Base-by-base conservation (phyloP, 2,797 vertebrate species). In the Dermochelys coriacea region DNA sequence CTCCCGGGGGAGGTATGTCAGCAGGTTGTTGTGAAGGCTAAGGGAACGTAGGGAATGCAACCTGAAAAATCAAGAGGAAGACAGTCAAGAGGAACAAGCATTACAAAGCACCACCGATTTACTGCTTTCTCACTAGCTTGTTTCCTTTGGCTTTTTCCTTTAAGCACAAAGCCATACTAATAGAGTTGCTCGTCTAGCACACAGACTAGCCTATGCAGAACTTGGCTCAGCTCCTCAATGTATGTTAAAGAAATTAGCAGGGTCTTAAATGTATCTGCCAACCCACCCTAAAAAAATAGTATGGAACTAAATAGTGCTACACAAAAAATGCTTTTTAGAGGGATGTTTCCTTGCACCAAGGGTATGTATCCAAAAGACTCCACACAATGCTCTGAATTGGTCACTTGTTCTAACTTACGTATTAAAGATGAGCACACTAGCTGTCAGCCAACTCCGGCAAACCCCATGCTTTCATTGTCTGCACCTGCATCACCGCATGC, bases 11-110 rank as follows among this genome's bases (percentile, higher is more conserved):
- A 99, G 98, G 97, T 99, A 99, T 6, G 99, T 99, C 93, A 99
- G 98, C 92, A 99, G 97, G 97, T 99, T 99, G 97, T 99, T 99
- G 97, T 99, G 99, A 61, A 99, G 99, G 95, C 99, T 99, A 77
- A 99, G 98, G 37, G 99, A 99, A 51, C 99, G 99, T 97, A 99
- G 98, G 1, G 99, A 99, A 98, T 99, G 98, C 93, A 99, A 98
- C 97, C 99, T 99, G 86, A 71, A 94, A 71, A 92, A 95, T 7
- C 80, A 91, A 97, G 54, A 88, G 3, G 25, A 90, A 87, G 52
- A 92, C 11, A 1, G 19, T 95, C 83, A 89, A 75, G 71, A 68
- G 0, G 41, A 1, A 79, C 68, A 54, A 75, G 89, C 31, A 37
- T 71, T 82, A 80, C n/a, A 15, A 77, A 49, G 45, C 41, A 23